Base-by-base conservation (phyloP, 1,140 invertebrate genomes). In the Bacillus rossius region DNA sequence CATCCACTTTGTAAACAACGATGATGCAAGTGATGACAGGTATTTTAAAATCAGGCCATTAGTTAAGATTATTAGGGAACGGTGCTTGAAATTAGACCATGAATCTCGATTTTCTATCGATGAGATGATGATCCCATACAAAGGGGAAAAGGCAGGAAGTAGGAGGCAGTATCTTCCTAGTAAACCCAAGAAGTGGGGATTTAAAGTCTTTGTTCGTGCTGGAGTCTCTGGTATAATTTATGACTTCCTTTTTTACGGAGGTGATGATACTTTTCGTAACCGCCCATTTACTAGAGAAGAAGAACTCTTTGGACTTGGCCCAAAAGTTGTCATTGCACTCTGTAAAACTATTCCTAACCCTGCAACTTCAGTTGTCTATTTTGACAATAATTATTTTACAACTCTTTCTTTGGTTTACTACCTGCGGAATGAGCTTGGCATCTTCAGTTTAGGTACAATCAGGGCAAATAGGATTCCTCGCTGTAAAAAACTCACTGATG, bases 101-200 rank as follows among this genome's bases (percentile, higher is more conserved):
- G 68, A 72, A 64, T 67, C 73, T 42, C 64, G 71, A 41, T 65
- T 61, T 65, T 69, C 50, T 66, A 61, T 72, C 14, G 55, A 70
- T 55, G 67, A 72, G 56, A 59, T 57, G n/a, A 70, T 72, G 60
- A 61, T 71, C 8, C 57, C 59, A n/a, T 71, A 62, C 56, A 71
- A 70, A 61, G 67, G 68, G 1, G 20, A 62, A 14, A 23, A 64
- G 3, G n/a, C 34, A 34, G 29, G 29, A 34, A 34, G 29, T 7
- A 64, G 61, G 23, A 65, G 64, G 20, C 69, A 69, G 41, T 71
- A 71, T 55, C 52, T 69, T 13, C 62, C 53, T 2, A 55, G 43
- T 22, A 70, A 71, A 47, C 70, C 70, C 8, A 63, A 64, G 40
- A 71, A 69, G 41, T 60, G 63, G 50, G 69, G 64, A 2, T 60